These are phyloP conservation scores for Dorcus parallelipipedus DNA, from an alignment of 2,888 invertebrate genomes.

Conservation along the genomic window DNA sequence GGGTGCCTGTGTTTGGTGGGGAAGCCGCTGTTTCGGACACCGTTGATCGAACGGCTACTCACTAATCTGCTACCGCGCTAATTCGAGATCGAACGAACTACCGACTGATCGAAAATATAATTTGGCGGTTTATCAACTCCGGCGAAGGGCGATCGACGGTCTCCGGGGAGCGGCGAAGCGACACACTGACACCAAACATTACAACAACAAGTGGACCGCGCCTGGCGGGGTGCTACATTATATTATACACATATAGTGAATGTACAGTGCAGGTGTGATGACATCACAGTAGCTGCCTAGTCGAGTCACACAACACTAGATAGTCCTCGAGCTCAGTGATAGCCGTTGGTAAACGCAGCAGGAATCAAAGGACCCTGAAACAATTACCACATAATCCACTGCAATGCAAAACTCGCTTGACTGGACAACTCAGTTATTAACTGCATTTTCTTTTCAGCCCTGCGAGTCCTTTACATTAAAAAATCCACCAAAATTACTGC, in stretches of 20 bases:
- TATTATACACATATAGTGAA: conserved; percentile 49
- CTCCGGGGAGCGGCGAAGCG: conserved; percentile 50
- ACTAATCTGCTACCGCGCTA: background rate
- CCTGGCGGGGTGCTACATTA: conserved; percentile 50
- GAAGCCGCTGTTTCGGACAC: conserved; percentile 36
- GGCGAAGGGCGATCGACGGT: conserved; percentile 47
- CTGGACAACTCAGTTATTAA: too few species aligned
- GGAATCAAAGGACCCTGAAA: conserved; percentile 95
- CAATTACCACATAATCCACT: conserved; percentile 29
- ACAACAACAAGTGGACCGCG: conserved; percentile 52
- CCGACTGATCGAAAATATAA: background rate
- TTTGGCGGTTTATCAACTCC: background rate
- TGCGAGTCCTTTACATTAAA: too few species aligned
- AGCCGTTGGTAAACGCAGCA: conserved; percentile 98
- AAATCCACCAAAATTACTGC: too few species aligned
- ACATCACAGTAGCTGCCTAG: conserved; percentile 50
- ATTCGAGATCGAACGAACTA: conserved; percentile 1
- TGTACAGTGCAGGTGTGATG: conserved; percentile 52
- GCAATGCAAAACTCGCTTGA: too few species aligned
- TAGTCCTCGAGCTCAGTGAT: conserved; percentile 70
- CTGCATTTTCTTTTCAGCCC: too few species aligned
- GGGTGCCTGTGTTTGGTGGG: conserved; percentile 51
- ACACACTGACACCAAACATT: conserved; percentile 51
- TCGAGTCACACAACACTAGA: conserved; percentile 48
- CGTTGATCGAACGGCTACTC: conserved; percentile 4